Evolutionary conservation across 2,888 invertebrate species (phyloP), one percentile per base, ranked within the genome.

Genomic region (Ochropleura plecta): DNA sequence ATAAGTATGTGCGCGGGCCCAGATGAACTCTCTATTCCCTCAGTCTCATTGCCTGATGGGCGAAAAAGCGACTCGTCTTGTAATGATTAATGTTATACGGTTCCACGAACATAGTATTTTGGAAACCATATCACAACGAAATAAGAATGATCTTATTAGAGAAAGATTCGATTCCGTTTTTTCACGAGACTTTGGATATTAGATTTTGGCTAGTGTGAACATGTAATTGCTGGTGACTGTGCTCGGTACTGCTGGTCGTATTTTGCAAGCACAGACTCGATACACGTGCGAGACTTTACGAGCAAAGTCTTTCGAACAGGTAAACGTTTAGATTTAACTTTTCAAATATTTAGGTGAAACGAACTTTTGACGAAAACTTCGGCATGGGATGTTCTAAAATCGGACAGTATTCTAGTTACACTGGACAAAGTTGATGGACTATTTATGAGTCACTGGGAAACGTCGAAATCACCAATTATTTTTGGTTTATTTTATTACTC

Each of bases 221-320:
- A 30, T 30, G 30, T 30, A 30, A 30, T 30, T 30, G 30, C 30
- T 30, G 30, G 30, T 30, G 30, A 30, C 30, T 30, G 30, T 30
- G 63, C 66, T 60, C 46, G 30, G 40, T 63, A 46, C n/a, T 70
- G 12, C 48, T 69, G 59, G n/a, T 42, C 42, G 57, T 46, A 67
- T 70, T 81, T 73, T 79, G 70, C 79, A 70, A 63, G 49, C 70
- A 70, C 65, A 16, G 20, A 76, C 7, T 67, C 48, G 62, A 67
- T 70, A 67, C 82, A 82, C 62, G 66, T 82, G 69, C 5, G n/a
- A 20, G 51, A 67, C 66, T 77, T 66, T 48, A 67, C 46, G n/a
- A 51, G 18, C 59, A 14, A 64, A 55, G 18, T 68, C 30, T 62
- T 66, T 70, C 9, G 18, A 44, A 66, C 14, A 66, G 48, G 46